phyloP scores from a whole-genome alignment of 2,797 vertebrate genomes.

The Heliangelus exortis region DNA sequence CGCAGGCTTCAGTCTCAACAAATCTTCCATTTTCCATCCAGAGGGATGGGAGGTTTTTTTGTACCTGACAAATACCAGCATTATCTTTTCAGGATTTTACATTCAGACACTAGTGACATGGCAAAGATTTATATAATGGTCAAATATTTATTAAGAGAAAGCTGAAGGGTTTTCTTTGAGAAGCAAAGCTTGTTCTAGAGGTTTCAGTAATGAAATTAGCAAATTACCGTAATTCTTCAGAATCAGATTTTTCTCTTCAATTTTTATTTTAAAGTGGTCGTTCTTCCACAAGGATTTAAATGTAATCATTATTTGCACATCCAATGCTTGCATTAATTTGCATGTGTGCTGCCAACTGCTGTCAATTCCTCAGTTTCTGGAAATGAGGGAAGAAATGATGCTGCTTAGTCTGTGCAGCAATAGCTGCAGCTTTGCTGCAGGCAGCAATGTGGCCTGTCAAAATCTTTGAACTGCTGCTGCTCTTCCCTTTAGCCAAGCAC shows the following conservation, averaged over 20 bases:
- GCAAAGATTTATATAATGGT: neutral
- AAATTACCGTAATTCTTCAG: neutral
- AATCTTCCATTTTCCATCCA: neutral
- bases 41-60: neutral
- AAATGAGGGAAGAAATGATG: constrained; percentile 9
- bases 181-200: neutral
- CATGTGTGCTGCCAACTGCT: neutral
- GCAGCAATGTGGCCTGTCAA: neutral
- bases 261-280: neutral
- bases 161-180: neutral
- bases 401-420: neutral
- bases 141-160: neutral
- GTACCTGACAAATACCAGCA: neutral
- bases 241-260: neutral
- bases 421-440: neutral
- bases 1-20: neutral
- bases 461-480: neutral
- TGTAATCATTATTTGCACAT: neutral
- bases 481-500: neutral
- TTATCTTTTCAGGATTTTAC: neutral
- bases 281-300: neutral
- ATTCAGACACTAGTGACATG: neutral
- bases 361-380: neutral
- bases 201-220: neutral
- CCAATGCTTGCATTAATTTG: neutral